A percentile compares a stretch with the other conserved stretches of the same genome.
Evolutionary conservation across 2,113 vertebrate genomes (phyloP).

Genomic region (Thunnus thynnus): DNA sequence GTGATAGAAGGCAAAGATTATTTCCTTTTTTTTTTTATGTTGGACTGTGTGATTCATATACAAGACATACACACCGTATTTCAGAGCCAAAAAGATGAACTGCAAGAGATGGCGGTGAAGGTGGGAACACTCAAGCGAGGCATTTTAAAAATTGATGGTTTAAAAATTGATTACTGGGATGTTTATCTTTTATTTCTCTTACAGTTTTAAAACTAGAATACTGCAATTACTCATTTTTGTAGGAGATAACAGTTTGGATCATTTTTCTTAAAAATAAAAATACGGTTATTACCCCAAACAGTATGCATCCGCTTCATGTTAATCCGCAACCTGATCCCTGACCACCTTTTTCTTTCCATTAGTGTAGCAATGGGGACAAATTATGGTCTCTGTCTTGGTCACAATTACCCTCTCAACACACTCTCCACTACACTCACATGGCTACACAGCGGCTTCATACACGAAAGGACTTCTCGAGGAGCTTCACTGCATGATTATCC

Average conservation of each 20-base stretch:
- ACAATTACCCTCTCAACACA: constrained; percentile 86
- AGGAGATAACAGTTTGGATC: neutral
- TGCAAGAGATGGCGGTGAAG: neutral
- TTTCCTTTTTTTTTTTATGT: neutral
- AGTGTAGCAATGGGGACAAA: constrained; percentile 82
- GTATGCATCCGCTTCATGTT: constrained; percentile 23
- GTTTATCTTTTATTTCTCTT: neutral
- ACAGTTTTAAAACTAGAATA: neutral
- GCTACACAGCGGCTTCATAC: constrained; percentile 52
- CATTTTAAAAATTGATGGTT: too few relatives aligned
- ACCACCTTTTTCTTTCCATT: constrained; percentile 79
- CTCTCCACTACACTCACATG: constrained; percentile 57
- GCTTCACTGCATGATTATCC: constrained; percentile 55
- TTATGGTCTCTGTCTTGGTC: constrained; percentile 79
- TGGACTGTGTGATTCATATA: constrained; percentile 11
- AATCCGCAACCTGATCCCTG: constrained; percentile 73
- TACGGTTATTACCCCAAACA: neutral
- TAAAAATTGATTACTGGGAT: too few relatives aligned
- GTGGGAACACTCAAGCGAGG: neutral
- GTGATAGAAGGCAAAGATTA: neutral
- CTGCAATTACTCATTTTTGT: neutral
- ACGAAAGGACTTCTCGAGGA: constrained; percentile 78
- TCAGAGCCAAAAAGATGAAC: neutral
- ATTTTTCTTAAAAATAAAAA: neutral
- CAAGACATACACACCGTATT: neutral